phyloP scores from a whole-genome alignment of 2,888 invertebrate genomes.

The Hirudinaria manillensis region DNA sequence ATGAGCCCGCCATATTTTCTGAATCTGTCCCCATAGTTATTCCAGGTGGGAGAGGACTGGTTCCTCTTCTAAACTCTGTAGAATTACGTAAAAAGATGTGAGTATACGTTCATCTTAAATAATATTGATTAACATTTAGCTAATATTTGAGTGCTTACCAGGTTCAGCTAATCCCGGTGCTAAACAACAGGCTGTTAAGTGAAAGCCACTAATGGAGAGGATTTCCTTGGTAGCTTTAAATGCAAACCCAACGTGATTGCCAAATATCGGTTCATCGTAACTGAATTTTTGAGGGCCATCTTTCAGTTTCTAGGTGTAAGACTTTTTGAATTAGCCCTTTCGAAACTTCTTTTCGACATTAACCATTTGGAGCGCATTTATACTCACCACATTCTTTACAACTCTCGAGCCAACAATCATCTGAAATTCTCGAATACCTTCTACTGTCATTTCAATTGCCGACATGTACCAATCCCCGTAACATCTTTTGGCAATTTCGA shows the following conservation, averaged over 20 bases:
- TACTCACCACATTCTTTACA: neutral
- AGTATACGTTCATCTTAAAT: no score
- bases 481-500: constrained; percentile 23
- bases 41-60: no score
- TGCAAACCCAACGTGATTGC: constrained; percentile 18
- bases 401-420: constrained; percentile 18
- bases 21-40: no score
- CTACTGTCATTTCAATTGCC: constrained; percentile 6
- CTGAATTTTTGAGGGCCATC: neutral
- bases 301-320: neutral
- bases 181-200: constrained; percentile 25
- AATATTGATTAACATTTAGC: no score
- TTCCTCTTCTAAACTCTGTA: no score
- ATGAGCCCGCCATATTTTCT: no score
- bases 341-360: neutral
- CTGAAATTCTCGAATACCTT: constrained; percentile 11
- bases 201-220: constrained; percentile 23
- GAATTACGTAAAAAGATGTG: no score
- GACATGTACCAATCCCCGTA: constrained; percentile 20
- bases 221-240: constrained; percentile 15
- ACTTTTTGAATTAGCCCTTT: neutral
- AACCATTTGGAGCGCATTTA: neutral
- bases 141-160: neutral
- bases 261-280: neutral
- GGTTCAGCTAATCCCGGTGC: neutral